Evolutionary conservation across 1,140 invertebrate species (phyloP), one percentile per base, ranked within the genome.

Genomic region (Eupeodes corollae): DNA sequence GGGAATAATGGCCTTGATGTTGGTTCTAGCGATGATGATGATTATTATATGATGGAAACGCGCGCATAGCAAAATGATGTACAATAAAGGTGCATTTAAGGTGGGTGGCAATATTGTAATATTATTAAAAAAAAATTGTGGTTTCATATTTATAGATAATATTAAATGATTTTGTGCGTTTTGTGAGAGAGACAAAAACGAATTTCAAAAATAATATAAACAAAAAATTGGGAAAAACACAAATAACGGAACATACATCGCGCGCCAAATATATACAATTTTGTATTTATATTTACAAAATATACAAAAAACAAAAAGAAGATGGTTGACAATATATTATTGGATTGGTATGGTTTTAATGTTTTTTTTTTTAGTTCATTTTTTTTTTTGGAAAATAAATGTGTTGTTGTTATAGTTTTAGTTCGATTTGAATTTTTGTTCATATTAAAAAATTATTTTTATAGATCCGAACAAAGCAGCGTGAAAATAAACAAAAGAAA

Each of bases 1-100:
- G 87, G 86, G 70, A 90, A 91, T 64, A 89, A 76, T 58, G 88
- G 87, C 67, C 86, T 77, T 50, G 74, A 56, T 52, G 66, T 56
- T 46, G 66, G 56, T 54, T 68, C 64, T 65, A 57, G n/a, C 48
- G 26, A 38, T 49, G 39, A 26, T 45, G 31, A n/a, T 32, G 42
- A 12, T 33, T 26, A 16, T 46, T 46, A 21, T 21, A 35, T 40
- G 35, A 15, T 44, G 48, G 35, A 49, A 14, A 44, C 26, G 44
- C 5, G 34, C 9, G 44, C 16, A 40, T 12, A 37, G 35, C 15
- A 14, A 37, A 37, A 37, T 37, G 35, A 37, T 37, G 15, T 5
- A 37, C 15, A 14, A 5, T 37, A 37, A n/a, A 37, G 13, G 13
- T 37, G 35, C 13, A 37, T 37, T 37, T n/a, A 37, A 14, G 13